Conservation (phyloP, 1,140 invertebrate genomes). For the Formica exsecta region DNA sequence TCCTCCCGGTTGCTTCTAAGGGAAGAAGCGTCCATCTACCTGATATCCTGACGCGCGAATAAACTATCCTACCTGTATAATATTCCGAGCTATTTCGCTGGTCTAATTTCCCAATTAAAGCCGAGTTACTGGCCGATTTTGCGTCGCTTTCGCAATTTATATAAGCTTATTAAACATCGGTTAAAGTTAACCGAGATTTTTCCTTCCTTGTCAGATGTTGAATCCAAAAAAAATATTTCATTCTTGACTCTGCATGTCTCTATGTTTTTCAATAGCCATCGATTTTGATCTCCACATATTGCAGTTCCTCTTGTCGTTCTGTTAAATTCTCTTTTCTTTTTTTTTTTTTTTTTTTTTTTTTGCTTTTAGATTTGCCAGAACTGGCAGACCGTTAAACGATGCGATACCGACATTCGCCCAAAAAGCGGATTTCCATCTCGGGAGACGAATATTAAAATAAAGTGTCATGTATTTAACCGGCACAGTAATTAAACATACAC, state of each 20-base stretch:
- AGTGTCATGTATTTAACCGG: conserved; percentile 45
- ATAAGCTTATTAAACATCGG: background rate
- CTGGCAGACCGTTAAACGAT: background rate
- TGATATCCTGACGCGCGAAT: background rate
- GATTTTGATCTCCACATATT: background rate
- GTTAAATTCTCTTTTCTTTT: background rate
- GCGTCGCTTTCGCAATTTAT: background rate
- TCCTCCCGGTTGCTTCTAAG: background rate
- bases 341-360: background rate
- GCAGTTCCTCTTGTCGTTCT: background rate
- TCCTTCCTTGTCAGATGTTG: background rate
- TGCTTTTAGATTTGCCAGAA: conserved; percentile 15
- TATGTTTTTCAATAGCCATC: background rate
- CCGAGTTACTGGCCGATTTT: background rate
- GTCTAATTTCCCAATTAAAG: conserved; percentile 61
- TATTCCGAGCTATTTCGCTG: conserved; percentile 35
- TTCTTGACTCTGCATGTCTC: background rate
- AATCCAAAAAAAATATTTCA: background rate
- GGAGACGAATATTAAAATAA: conserved; percentile 56
- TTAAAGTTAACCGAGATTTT: background rate
- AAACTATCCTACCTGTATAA: conserved; percentile 17
- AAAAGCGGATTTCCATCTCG: conserved; percentile 24
- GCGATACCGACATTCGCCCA: background rate
- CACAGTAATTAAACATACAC: conserved; percentile 52
- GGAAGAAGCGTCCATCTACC: conserved; percentile 28